A percentile compares a stretch with the other conserved stretches of the same genome.
These are phyloP conservation scores for Acanthisitta chloris DNA, from an alignment of 2,113 vertebrate species.

Conservation along the genomic window DNA sequence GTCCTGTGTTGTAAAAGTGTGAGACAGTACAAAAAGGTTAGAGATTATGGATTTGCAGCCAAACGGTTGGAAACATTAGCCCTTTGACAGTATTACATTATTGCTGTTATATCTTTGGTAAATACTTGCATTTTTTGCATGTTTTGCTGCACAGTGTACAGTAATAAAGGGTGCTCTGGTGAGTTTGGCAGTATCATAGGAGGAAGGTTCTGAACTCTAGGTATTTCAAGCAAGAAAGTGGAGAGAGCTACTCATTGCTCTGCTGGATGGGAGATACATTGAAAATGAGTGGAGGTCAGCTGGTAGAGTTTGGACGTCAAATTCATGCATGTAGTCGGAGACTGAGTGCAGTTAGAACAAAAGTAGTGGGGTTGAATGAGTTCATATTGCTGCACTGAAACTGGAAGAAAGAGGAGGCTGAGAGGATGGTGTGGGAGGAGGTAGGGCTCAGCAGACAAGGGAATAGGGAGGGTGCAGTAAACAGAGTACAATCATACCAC, in stretches of 20 bases:
- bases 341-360: not conserved
- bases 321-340: not conserved
- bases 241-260: not conserved
- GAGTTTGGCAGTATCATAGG: not conserved
- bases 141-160: not conserved
- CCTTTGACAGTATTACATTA: not conserved
- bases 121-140: not conserved
- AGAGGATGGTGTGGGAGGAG: not conserved
- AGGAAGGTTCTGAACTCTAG: not conserved
- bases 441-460: not conserved
- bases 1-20: not conserved
- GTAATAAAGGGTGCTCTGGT: not conserved
- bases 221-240: not conserved
- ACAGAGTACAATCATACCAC: not conserved
- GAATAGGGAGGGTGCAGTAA: not conserved
- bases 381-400: not conserved
- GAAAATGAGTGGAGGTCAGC: not conserved
- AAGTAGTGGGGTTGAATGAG: not conserved
- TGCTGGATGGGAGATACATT: not conserved
- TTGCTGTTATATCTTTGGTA: not conserved
- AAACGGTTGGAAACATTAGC: not conserved
- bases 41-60: not conserved
- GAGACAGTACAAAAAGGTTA: not conserved
- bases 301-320: not conserved
- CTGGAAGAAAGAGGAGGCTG: not conserved